Conservation (phyloP, 2,113 vertebrate genomes). For the Myrmecobius fasciatus region DNA sequence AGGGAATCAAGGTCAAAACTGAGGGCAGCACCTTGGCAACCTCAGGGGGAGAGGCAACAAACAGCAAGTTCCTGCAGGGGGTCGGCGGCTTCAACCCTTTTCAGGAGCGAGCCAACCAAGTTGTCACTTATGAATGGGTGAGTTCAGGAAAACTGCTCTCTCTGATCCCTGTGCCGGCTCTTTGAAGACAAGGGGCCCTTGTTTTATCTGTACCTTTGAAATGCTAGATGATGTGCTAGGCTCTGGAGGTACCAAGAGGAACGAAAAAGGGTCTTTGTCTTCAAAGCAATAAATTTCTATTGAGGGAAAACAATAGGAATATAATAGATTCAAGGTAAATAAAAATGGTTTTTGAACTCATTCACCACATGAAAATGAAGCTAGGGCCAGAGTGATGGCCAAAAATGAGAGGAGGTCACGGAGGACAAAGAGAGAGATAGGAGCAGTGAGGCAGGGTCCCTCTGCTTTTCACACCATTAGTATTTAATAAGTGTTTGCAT, state of each 20-base stretch:
- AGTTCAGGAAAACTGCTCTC: conserved; percentile 63
- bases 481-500: background rate
- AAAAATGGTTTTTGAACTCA: background rate
- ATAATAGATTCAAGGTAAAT: background rate
- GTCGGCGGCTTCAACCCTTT: conserved; percentile 89
- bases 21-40: conserved; percentile 85
- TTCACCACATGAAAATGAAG: background rate
- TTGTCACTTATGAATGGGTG: conserved; percentile 99
- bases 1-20: conserved; percentile 91
- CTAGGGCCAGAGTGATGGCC: background rate
- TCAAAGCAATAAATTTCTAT: background rate
- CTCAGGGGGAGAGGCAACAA: conserved; percentile 86
- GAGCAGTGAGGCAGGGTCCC: background rate
- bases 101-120: conserved; percentile 96
- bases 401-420: background rate
- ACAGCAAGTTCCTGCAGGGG: conserved; percentile 90
- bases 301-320: background rate
- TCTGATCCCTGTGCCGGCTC: background rate
- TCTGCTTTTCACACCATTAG: background rate
- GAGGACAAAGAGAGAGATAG: background rate
- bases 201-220: background rate
- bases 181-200: background rate
- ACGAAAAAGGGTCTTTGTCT: background rate
- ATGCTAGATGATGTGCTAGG: background rate
- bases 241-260: background rate